Conservation (phyloP, 2,888 invertebrate species). For the Pilophorus perplexus region DNA sequence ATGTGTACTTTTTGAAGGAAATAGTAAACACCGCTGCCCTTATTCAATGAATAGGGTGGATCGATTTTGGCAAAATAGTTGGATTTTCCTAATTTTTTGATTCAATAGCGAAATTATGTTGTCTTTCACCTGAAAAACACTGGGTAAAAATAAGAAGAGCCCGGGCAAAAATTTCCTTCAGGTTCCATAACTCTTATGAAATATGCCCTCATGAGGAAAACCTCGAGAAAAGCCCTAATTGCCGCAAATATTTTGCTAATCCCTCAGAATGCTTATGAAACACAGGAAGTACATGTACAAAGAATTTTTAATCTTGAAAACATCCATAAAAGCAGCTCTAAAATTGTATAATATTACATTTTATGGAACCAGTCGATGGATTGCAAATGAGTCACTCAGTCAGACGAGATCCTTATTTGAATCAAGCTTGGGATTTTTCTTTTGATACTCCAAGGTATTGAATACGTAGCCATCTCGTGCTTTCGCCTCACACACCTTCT, state of each 20-base stretch:
- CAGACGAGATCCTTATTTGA: neutral
- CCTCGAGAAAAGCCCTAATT: neutral
- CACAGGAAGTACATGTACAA: neutral
- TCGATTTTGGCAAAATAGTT: neutral
- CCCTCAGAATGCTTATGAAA: too few species aligned
- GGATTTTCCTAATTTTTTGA: neutral
- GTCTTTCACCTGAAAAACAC: neutral
- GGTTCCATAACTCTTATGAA: neutral
- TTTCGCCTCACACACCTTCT: neutral
- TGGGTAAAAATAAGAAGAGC: neutral
- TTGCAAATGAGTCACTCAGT: neutral
- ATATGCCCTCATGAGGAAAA: neutral
- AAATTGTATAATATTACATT: neutral
- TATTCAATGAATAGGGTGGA: too few species aligned
- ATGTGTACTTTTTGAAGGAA: too few species aligned
- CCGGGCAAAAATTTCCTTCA: neutral
- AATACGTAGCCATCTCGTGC: neutral
- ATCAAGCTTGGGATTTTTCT: neutral
- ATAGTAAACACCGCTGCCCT: too few species aligned
- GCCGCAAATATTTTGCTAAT: neutral
- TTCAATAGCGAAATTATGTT: neutral
- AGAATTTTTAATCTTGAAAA: neutral
- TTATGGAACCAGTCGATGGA: neutral
- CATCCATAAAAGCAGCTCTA: neutral
- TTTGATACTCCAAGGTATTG: neutral